These are phyloP conservation scores for Dasypus novemcinctus DNA, from an alignment of 2,113 vertebrate species.

Conservation along the genomic window DNA sequence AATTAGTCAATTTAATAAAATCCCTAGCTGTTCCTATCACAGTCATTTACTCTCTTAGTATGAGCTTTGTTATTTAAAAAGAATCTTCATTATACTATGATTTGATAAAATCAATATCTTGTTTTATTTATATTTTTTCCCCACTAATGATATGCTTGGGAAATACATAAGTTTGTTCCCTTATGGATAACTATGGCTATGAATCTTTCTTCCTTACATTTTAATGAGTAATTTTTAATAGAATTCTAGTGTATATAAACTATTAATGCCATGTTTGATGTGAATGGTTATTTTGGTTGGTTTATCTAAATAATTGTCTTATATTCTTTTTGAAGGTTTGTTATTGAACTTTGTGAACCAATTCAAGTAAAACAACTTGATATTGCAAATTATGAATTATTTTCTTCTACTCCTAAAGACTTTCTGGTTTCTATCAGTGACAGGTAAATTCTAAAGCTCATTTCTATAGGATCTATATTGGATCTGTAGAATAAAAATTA, in stretches of 20 bases:
- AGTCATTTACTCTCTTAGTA: not conserved
- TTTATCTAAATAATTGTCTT: constrained; percentile 54
- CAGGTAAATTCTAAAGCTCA: constrained; percentile 86
- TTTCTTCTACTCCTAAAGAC: constrained; percentile 98
- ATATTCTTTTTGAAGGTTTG: constrained; percentile 90
- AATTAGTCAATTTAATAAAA: not conserved
- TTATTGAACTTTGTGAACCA: constrained; percentile 98
- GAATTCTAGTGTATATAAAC: not conserved
- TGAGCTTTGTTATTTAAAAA: not conserved
- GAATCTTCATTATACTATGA: not conserved
- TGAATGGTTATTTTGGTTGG: constrained; percentile 17
- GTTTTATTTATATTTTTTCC: not conserved
- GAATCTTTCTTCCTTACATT: not conserved
- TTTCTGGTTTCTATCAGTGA: constrained; percentile 98
- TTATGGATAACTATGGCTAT: not conserved
- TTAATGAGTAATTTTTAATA: not conserved
- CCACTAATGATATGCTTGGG: not conserved
- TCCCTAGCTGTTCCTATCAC: not conserved
- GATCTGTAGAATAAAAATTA: not conserved
- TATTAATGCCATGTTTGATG: not conserved
- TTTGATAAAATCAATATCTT: not conserved
- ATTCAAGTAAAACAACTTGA: constrained; percentile 99
- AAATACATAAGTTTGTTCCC: not conserved
- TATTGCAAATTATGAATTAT: constrained; percentile 98
- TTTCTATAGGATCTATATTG: constrained; percentile 5